phyloP scores from a whole-genome alignment of 2,797 vertebrate species.

The Acanthornis magna region DNA sequence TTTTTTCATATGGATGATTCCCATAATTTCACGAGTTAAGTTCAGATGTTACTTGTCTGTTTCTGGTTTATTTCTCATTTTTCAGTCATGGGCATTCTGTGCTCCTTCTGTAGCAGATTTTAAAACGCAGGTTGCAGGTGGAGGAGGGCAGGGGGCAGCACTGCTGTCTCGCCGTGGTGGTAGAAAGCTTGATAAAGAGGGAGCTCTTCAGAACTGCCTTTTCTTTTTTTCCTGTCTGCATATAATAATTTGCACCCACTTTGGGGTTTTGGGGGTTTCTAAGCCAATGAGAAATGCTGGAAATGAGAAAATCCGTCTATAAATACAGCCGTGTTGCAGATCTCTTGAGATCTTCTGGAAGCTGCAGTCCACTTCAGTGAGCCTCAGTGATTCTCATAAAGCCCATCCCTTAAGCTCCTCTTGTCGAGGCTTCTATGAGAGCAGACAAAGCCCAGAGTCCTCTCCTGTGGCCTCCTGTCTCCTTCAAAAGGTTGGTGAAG shows the following conservation, averaged over 20 bases:
- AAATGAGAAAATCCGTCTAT: neutral
- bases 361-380: neutral
- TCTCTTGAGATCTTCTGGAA: neutral
- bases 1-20: neutral
- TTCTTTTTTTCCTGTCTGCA: neutral
- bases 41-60: neutral
- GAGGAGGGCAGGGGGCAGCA: neutral
- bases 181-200: neutral
- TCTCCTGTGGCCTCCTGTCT: neutral
- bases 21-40: neutral
- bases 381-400: neutral
- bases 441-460: neutral
- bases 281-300: neutral
- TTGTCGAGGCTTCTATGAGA: neutral
- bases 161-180: neutral
- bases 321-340: neutral
- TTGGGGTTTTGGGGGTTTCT: neutral
- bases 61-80: neutral
- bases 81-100: neutral
- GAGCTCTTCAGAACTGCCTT: neutral
- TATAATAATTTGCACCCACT: neutral
- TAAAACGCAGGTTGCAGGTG: neutral
- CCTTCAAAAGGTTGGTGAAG: neutral
- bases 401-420: neutral
- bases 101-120: neutral